Percentiles rank a stretch among this genome's conserved stretches.
Conservation (phyloP, 2,113 vertebrate genomes). For the Anarrhichthys ocellatus region DNA sequence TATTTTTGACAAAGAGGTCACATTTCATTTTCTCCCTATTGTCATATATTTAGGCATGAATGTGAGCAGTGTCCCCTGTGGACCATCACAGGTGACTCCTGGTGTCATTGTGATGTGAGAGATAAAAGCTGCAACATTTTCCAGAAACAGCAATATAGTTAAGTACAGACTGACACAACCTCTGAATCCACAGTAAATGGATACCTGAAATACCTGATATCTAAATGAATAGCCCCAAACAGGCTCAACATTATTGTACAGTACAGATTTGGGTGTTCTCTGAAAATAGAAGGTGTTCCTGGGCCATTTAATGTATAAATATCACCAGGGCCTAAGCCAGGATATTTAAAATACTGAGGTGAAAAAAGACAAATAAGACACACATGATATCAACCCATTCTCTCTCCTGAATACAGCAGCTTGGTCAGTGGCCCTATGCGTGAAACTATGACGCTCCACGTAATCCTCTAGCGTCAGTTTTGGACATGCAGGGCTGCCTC, state of each 20-base stretch:
- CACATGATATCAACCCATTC: no score
- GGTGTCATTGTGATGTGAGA: not conserved
- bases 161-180: not conserved
- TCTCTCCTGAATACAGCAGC: no score
- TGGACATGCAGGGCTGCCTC: no score
- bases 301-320: no score
- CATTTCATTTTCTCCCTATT: not conserved
- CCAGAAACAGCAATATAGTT: not conserved
- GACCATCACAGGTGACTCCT: conserved; percentile 2
- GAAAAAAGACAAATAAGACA: no score
- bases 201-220: no score
- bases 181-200: not conserved
- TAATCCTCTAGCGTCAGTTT: no score
- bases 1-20: conserved; percentile 30
- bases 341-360: no score
- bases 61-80: conserved; percentile 3
- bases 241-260: not conserved
- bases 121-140: not conserved
- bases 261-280: not conserved
- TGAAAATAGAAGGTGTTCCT: not conserved
- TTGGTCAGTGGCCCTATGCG: no score
- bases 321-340: no score
- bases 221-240: not conserved
- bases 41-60: conserved; percentile 21
- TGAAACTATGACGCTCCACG: no score